Conservation (phyloP, 2,113 vertebrate species). For the Lipotes vexillifer region DNA sequence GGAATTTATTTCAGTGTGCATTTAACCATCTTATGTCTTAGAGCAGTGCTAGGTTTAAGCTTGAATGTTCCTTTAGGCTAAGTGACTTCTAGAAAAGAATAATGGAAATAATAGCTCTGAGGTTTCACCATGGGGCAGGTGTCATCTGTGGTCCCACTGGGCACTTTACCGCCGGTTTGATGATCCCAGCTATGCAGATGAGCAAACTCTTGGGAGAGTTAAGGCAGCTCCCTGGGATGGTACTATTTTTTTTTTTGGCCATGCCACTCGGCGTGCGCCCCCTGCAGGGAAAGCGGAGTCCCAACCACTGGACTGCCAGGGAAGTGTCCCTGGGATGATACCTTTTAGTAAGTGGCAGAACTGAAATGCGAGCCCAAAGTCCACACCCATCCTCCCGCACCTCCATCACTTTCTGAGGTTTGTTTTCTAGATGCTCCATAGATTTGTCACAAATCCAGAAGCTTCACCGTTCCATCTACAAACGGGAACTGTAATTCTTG, state of each 20-base stretch:
- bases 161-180: background rate
- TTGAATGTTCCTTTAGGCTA: background rate
- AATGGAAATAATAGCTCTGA: background rate
- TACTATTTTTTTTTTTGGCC: background rate
- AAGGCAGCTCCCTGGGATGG: background rate
- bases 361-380: background rate
- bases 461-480: background rate
- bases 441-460: background rate
- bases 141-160: background rate
- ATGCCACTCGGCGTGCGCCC: too few relatives aligned
- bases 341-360: background rate
- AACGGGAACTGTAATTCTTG: background rate
- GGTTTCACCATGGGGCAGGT: background rate
- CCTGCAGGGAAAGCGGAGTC: too few relatives aligned
- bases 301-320: too few relatives aligned
- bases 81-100: background rate
- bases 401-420: background rate
- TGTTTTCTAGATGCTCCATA: background rate
- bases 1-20: background rate
- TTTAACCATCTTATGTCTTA: background rate
- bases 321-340: background rate
- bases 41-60: background rate
- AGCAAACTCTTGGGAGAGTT: background rate
- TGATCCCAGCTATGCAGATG: background rate
- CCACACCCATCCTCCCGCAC: background rate